Evolutionary conservation across 2,113 vertebrate genomes (phyloP).

Genomic region (Cepphus grylle): DNA sequence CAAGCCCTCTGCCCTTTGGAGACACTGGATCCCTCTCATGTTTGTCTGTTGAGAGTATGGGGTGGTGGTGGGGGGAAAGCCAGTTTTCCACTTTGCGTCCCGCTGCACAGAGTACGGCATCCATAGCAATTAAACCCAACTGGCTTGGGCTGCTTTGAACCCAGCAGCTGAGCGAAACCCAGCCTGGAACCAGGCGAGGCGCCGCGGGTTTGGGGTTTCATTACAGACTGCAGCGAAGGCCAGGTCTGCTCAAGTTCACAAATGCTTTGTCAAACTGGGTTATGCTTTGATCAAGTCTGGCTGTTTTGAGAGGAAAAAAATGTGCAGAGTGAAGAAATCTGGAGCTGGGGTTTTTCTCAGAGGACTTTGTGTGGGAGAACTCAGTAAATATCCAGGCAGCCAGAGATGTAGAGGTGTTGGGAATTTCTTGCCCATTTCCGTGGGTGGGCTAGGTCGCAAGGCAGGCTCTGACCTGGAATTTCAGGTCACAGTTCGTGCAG

Average conservation of each 20-base stretch:
- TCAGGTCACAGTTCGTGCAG: not conserved
- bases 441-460: not conserved
- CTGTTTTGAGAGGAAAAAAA: not conserved
- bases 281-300: not conserved
- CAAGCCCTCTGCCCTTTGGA: not conserved
- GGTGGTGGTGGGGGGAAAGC: not conserved
- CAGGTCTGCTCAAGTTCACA: not conserved
- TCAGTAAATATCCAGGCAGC: not conserved
- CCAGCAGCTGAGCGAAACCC: not conserved
- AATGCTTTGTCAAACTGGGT: not conserved
- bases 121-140: not conserved
- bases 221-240: not conserved
- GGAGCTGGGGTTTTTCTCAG: not conserved
- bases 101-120: rapidly evolving
- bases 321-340: not conserved
- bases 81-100: not conserved
- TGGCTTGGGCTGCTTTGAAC: not conserved
- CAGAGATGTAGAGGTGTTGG: not conserved
- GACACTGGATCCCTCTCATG: rapidly evolving
- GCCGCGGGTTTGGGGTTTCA: not conserved
- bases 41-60: not conserved
- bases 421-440: not conserved
- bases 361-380: not conserved
- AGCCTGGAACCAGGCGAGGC: not conserved
- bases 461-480: not conserved